Conservation (phyloP, 2,113 vertebrate species). For the Sebastes schlegelii region DNA sequence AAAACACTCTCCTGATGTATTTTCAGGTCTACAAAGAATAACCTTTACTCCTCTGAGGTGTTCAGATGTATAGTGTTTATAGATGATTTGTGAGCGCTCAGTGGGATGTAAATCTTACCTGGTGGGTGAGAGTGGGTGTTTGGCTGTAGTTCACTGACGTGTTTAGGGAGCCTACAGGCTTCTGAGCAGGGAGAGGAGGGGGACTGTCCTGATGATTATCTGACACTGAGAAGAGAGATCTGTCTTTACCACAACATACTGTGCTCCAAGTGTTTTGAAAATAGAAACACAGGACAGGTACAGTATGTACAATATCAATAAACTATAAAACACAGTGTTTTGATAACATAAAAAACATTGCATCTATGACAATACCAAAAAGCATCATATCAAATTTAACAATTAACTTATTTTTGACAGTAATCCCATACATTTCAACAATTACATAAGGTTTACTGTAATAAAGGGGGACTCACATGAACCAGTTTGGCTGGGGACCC, state of each 20-base stretch:
- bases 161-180: slow-evolving; percentile 85
- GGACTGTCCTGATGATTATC: slow-evolving; percentile 79
- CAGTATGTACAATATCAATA: background rate
- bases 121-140: slow-evolving; percentile 26
- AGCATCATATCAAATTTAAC: background rate
- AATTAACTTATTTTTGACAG: background rate
- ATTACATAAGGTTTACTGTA: no score
- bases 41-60: background rate
- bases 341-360: background rate
- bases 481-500: slow-evolving; percentile 87
- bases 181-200: slow-evolving; percentile 89
- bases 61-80: background rate
- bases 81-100: background rate
- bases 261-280: background rate
- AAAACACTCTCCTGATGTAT: background rate
- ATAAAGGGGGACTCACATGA: slow-evolving; percentile 75
- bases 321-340: background rate
- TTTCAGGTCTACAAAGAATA: background rate
- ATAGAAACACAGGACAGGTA: background rate
- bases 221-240: slow-evolving; percentile 76
- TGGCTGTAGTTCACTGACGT: slow-evolving; percentile 63
- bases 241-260: background rate
- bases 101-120: slow-evolving; percentile 50
- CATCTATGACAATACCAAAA: background rate
- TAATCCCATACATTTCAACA: background rate